These are phyloP conservation scores for Campylomormyrus numenius DNA, from an alignment of 2,113 vertebrate genomes.

Conservation along the genomic window DNA sequence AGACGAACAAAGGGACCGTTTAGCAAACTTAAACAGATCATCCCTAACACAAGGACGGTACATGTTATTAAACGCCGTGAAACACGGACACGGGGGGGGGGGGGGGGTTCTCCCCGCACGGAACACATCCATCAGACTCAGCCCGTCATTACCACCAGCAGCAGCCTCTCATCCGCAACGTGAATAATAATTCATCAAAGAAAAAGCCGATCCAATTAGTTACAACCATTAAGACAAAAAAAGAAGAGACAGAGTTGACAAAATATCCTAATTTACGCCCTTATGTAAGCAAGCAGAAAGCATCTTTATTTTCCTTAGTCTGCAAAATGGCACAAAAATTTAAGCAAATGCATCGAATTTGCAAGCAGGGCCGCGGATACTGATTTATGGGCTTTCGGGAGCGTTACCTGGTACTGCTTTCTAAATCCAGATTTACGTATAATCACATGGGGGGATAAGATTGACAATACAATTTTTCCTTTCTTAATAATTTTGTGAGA, in stretches of 20 bases:
- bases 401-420: background rate
- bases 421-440: background rate
- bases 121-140: background rate
- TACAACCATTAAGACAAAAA: background rate
- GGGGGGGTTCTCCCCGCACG: background rate
- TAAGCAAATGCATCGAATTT: background rate
- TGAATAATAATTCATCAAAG: background rate
- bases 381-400: background rate
- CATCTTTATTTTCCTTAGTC: conserved; percentile 4
- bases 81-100: background rate
- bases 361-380: background rate
- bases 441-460: background rate
- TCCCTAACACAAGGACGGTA: background rate
- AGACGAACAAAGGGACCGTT: background rate
- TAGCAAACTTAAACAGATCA: background rate
- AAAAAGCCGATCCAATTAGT: background rate
- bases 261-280: background rate
- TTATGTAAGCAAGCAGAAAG: background rate
- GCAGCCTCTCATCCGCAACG: background rate
- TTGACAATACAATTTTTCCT: background rate
- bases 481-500: background rate
- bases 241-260: background rate
- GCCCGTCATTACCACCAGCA: background rate
- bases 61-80: background rate
- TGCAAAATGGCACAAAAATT: background rate